Base-by-base conservation (phyloP, 2,797 vertebrate genomes). In the Catostomus latipinnis region DNA sequence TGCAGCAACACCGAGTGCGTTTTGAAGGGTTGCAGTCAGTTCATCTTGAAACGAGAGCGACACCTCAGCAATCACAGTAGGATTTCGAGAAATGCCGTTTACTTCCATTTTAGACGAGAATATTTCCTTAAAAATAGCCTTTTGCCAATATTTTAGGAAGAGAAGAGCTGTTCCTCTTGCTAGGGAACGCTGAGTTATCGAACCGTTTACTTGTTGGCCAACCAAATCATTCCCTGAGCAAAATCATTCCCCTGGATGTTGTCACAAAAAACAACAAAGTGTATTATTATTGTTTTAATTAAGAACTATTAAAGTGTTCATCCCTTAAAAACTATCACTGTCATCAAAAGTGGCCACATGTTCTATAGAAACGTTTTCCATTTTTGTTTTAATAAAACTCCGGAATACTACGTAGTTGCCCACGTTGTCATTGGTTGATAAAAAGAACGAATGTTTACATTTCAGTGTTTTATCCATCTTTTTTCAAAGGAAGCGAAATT, bases 31-130 rank as follows among this genome's bases (percentile, higher is more conserved):
- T 43, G 85, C 80, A 2, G 86, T 83, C 50, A 90, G 84, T 52
- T 88, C 86, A 2, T 90, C 87, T 13, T 86, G 88, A 73, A 90
- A 88, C 7, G 88, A 83, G 18, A 88, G 71, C 34, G 88, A 88
- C 1, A 88, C 67, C 46, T 88, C 85, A 0, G 85, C 82, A 22
- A 84, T 76, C 63, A 85, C 34, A 58, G 80, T 72, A 0, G 85
- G 60, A 12, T 80, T 34, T 34, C 1, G 1, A 34, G 34, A 34
- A 34, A 34, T 68, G 80, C 56, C 12, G 60, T 67, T 74, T 43
- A 81, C 57, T 8, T 80, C 83, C 86, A 88, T 86, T 48, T 57
- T 57, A 34, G 57, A 66, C 34, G 6, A 46, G 13, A 8, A 3
- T n/a, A n/a, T 18, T 56, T 45, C 5, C 9, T 16, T 71, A 54